Conservation (phyloP, 2,113 vertebrate genomes). For the Ciconia maguari region DNA sequence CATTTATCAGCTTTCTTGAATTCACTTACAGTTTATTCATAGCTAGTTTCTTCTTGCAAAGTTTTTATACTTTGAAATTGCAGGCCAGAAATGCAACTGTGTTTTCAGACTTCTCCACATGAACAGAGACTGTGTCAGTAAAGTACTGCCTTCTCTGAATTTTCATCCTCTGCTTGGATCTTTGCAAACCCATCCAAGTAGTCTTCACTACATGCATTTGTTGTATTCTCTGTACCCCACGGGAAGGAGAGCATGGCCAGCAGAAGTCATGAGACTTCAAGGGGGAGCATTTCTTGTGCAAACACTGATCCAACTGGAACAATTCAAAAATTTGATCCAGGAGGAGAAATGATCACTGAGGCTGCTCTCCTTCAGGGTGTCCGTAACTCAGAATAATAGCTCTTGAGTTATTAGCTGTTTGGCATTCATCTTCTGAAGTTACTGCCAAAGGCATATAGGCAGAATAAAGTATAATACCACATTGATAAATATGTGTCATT, state of each 20-base stretch:
- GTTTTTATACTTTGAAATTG: background rate
- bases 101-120: background rate
- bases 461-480: background rate
- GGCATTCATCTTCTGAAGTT: conserved; percentile 1
- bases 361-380: background rate
- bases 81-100: background rate
- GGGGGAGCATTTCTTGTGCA: background rate
- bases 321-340: background rate
- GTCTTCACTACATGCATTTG: background rate
- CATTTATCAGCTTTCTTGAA: background rate
- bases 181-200: background rate
- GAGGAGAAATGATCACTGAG: background rate
- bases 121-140: background rate
- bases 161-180: background rate
- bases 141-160: background rate
- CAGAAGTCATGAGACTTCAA: background rate
- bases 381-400: background rate
- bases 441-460: background rate
- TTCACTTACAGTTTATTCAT: background rate
- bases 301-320: background rate
- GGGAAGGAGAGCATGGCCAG: background rate
- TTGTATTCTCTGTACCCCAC: background rate
- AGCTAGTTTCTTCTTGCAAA: background rate
- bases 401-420: background rate
- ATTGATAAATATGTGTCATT: background rate